Evolutionary conservation across 2,113 vertebrate species (phyloP).

Genomic region (Megaptera novaeangliae): DNA sequence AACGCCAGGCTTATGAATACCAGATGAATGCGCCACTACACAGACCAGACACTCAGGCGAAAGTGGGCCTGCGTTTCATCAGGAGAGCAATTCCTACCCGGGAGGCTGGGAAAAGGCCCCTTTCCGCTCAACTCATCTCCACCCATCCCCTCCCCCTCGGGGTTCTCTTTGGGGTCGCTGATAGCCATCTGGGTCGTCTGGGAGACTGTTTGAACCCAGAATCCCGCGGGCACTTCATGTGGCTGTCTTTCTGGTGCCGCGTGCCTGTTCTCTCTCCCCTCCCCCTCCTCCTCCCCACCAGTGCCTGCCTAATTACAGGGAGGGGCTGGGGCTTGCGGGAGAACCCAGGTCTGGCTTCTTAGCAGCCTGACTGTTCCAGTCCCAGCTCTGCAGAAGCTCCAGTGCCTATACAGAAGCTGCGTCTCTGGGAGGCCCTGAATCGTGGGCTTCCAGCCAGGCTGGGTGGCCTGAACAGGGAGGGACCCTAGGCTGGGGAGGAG

Average conservation of each 20-base stretch:
- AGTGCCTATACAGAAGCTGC: background rate
- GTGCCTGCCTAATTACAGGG: background rate
- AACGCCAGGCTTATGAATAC: background rate
- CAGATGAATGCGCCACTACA: background rate
- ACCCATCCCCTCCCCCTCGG: background rate
- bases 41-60: conserved; percentile 23
- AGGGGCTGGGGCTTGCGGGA: background rate
- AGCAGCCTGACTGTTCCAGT: background rate
- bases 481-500: background rate
- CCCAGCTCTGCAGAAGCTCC: background rate
- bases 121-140: background rate
- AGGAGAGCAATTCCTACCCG: background rate
- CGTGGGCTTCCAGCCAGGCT: background rate
- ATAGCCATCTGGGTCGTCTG: background rate
- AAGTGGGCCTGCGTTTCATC: background rate
- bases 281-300: background rate
- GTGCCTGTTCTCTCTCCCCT: rapidly evolving
- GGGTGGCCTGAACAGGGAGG: background rate
- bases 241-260: background rate
- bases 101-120: background rate
- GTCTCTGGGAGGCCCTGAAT: background rate
- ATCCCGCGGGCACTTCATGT: background rate
- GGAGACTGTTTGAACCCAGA: background rate
- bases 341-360: background rate
- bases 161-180: background rate